These are phyloP conservation scores for Harpegnathos saltator DNA, from an alignment of 1,140 invertebrate genomes.

Conservation along the genomic window DNA sequence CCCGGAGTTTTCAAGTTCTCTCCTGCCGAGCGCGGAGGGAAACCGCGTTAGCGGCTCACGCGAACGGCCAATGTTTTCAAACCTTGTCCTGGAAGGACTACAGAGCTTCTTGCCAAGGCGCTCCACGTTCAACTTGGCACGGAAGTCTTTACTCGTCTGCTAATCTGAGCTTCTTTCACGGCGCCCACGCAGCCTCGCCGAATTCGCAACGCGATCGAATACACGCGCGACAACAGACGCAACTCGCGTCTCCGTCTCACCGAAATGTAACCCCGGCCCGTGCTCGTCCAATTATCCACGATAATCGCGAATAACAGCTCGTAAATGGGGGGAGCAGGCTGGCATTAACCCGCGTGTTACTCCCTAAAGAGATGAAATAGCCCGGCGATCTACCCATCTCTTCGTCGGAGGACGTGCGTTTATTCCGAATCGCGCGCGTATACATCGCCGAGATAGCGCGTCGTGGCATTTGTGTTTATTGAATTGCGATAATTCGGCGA, in stretches of 20 bases:
- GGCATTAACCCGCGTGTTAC: not conserved
- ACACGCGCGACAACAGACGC: not conserved
- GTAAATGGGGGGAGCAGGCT: not conserved
- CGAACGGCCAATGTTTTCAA: conserved; percentile 54
- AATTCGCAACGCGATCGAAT: conserved; percentile 6
- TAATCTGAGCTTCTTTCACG: conserved; percentile 22
- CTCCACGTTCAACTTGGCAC: conserved; percentile 44
- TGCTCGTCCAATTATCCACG: not conserved
- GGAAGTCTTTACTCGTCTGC: conserved; percentile 27
- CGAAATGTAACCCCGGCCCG: not conserved
- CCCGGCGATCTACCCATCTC: not conserved
- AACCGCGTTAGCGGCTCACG: conserved; percentile 40
- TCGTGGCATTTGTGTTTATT: conserved; percentile 19
- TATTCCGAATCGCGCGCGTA: not conserved
- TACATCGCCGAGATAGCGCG: not conserved
- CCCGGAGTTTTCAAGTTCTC: conserved; percentile 47
- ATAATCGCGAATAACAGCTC: not conserved
- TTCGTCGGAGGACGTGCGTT: not conserved
- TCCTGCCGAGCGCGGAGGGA: not conserved
- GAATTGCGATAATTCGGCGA: conserved; percentile 24
- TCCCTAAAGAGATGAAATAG: not conserved
- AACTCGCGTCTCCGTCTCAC: no score
- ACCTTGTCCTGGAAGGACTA: not conserved
- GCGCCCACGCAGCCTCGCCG: not conserved
- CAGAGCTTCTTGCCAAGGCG: conserved; percentile 23